Base-by-base conservation (phyloP, 2,113 vertebrate genomes). In the Turdus rufiventris region DNA sequence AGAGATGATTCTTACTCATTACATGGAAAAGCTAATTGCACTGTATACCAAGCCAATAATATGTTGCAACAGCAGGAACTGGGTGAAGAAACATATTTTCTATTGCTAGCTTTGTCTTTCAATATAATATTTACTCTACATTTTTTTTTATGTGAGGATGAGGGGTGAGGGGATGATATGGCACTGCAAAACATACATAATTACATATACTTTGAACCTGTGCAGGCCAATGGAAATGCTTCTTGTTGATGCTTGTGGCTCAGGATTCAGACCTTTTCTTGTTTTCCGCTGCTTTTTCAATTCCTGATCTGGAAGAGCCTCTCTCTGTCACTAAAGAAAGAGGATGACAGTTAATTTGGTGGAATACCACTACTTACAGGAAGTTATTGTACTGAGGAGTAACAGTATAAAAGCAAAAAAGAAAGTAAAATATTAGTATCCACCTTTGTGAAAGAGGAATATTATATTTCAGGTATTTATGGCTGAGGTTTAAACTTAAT, bases 91-190 rank as follows among this genome's bases (percentile, higher is more conserved):
- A 36, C 2, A 1, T 36, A 3, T 57, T 82, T 91, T 53, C 31
- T 74, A 2, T 42, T 74, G 31, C 17, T 77, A 20, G 4, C 33
- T 62, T 79, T 79, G 36, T 61, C 60, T 88, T 92, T 66, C 45
- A 73, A 6, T 31, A 28, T 17, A 65, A 20, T 56, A 45, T 70
- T 90, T 63, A 20, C 42, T 80, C 18, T 21, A n/a, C 8, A 33
- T 5, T 73, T 40, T 70, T 25, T 25, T 53, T 68, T 63, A 14
- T 60, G 18, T 1, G 5, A 4, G 2, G 7, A 8, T 12, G 15
- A 34, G 20, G 18, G 23, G 6, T 26, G 45, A 0, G 0, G 13
- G 20, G 9, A 33, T 1, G 3, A 23, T 20, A 10, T 1, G 3
- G 33, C n/a, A 18, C 12, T 81, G 47, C 23, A 47, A 53, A 65